Base-by-base conservation (phyloP, 2,797 vertebrate species). In the Hyperoplus immaculatus region DNA sequence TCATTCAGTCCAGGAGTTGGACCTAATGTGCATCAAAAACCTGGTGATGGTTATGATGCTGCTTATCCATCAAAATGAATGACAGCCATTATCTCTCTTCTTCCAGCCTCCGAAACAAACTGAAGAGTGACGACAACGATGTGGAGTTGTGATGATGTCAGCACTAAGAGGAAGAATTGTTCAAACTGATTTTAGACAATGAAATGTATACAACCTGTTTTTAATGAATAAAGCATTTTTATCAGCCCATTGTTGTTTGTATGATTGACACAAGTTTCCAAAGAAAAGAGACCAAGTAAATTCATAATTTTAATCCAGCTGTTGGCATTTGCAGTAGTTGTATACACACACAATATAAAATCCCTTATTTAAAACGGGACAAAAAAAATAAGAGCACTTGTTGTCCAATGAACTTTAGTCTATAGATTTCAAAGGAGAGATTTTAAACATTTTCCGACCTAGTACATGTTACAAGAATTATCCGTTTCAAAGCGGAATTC, bases 261-360 rank as follows among this genome's bases (percentile, higher is more conserved):
- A 1, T 29, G 4, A 21, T 9, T 59, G 56, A 60, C 21, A 72
- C 1, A 63, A 11, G 13, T 64, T 60, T 50, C 13, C 4, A 84
- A 79, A 86, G 38, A 86, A 82, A 79, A 51, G 57, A 88, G 59
- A 79, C 72, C 38, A 58, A 65, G 11, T 70, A 65, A 81, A 72
- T 87, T 87, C 51, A 90, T 78, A 69, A 76, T 89, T 95, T 95
- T 94, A 94, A 94, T 95, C 93, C 92, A 94, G 89, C 87, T 88
- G 87, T 94, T 94, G 91, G 90, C 92, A 91, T 92, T 87, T 92
- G 93, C 91, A 94, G 87, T 91, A 84, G 83, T 90, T 89, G 76
- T 90, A 90, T 91, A 91, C 84, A 92, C 84, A 92, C 87, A 92
- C 82, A 83, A 90, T 93, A 92, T 90, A 92, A 93, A 93, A 92